A percentile compares a stretch with the other conserved stretches of the same genome.
These are phyloP conservation scores for Drosophila quadrilineata DNA, from an alignment of 1,140 invertebrate genomes.

Conservation along the genomic window DNA sequence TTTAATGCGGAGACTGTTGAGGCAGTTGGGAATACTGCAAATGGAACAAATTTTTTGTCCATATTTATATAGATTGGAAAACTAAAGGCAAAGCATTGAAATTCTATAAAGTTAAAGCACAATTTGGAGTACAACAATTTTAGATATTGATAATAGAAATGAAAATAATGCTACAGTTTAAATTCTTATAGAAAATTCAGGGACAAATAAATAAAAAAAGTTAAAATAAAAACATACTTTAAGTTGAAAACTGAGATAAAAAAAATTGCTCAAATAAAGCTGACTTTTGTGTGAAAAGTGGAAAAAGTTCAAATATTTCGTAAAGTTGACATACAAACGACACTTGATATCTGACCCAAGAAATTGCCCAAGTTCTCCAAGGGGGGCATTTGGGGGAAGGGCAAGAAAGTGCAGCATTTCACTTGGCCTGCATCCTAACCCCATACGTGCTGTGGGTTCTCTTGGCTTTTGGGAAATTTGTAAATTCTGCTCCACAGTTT, in stretches of 20 bases:
- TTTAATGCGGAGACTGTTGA: too few relatives aligned
- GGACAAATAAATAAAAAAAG: too few relatives aligned
- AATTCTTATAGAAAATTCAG: neutral
- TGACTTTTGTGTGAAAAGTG: neutral
- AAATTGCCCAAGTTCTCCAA: constrained; percentile 18
- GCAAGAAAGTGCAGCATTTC: neutral
- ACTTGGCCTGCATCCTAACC: constrained; percentile 3
- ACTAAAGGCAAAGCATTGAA: too few relatives aligned
- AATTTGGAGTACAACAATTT: too few relatives aligned
- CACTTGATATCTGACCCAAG: constrained; percentile 16
- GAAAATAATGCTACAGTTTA: neutral
- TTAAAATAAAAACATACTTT: too few relatives aligned
- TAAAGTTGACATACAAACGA: constrained; percentile 12
- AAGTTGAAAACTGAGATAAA: too few relatives aligned
- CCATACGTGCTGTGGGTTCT: constrained; percentile 8
- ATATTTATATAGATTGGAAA: too few relatives aligned
- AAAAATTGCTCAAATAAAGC: neutral
- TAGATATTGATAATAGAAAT: too few relatives aligned
- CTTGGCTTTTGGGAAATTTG: neutral
- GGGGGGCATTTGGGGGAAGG: neutral
- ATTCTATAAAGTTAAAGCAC: too few relatives aligned
- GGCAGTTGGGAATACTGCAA: neutral
- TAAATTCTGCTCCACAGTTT: too few relatives aligned
- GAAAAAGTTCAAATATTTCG: constrained; percentile 12
- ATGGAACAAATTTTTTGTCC: too few relatives aligned